Evolutionary conservation across 2,113 vertebrate genomes (phyloP).

Genomic region (Piaya cayana): DNA sequence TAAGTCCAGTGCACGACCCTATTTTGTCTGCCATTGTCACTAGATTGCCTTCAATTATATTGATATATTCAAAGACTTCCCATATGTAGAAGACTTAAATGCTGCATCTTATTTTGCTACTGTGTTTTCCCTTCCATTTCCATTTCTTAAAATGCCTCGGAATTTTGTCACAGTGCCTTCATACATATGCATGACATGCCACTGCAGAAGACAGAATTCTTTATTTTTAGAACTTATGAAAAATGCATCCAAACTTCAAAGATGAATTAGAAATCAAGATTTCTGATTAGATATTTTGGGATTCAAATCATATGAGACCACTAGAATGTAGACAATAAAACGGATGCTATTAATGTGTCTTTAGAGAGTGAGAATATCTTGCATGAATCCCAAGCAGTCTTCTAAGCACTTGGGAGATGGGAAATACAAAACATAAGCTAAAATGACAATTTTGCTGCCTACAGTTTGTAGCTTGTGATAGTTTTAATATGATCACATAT

Average conservation of each 20-base stretch:
- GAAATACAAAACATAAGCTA: background rate
- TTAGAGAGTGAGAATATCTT: slow-evolving; percentile 21
- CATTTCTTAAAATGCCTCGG: slow-evolving; percentile 46
- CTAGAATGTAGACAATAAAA: slow-evolving; percentile 23
- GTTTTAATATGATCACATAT: background rate
- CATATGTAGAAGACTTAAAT: slow-evolving; percentile 30
- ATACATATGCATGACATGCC: slow-evolving; percentile 63
- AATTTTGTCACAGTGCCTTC: slow-evolving; percentile 59
- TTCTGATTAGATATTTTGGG: slow-evolving; percentile 72
- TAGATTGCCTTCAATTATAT: background rate
- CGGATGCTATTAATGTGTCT: slow-evolving; percentile 14
- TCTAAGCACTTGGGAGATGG: background rate
- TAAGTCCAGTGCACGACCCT: background rate
- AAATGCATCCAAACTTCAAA: slow-evolving; percentile 80
- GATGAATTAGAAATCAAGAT: slow-evolving; percentile 75
- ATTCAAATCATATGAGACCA: slow-evolving; percentile 52
- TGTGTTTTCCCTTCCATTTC: slow-evolving; percentile 51
- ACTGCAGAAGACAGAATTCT: slow-evolving; percentile 69
- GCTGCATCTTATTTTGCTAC: slow-evolving; percentile 70
- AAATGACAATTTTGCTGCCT: background rate
- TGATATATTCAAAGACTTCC: slow-evolving; percentile 15
- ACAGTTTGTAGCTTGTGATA: background rate
- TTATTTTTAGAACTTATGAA: slow-evolving; percentile 78
- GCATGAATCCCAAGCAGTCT: background rate
- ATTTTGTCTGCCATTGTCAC: background rate